Evolutionary conservation across 2,113 vertebrate species (phyloP).

Genomic region (Labrus mixtus): DNA sequence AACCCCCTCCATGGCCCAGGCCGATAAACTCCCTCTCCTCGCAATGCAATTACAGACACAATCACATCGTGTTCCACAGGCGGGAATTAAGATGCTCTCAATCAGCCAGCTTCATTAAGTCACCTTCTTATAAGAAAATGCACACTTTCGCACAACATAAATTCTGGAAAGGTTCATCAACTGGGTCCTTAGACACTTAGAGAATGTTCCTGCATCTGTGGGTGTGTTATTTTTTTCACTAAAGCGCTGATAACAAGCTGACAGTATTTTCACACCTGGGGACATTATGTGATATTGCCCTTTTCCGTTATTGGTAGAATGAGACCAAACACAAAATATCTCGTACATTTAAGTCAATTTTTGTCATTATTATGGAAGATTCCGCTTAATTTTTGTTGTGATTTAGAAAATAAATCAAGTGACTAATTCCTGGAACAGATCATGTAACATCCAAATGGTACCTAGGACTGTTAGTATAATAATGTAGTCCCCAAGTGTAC

Average conservation of each 20-base stretch:
- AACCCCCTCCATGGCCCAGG: conserved; percentile 43
- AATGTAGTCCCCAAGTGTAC: not conserved
- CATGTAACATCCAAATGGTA: conserved; percentile 19
- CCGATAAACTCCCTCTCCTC: conserved; percentile 61
- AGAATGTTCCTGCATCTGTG: not conserved
- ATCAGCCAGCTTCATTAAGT: conserved; percentile 70
- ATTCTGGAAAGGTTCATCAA: conserved; percentile 48
- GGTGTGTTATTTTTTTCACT: conserved; percentile 36
- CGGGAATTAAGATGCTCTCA: conserved; percentile 68
- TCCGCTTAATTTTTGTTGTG: conserved; percentile 10
- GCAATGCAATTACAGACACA: conserved; percentile 76
- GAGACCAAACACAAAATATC: conserved; percentile 19
- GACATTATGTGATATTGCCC: conserved; percentile 33
- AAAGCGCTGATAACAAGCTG: conserved; percentile 35
- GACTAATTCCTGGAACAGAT: conserved; percentile 10
- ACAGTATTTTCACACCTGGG: conserved; percentile 22
- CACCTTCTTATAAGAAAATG: conserved; percentile 57
- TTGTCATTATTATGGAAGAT: conserved; percentile 24
- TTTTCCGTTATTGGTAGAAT: conserved; percentile 42
- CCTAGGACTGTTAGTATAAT: not conserved
- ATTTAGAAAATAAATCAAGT: conserved; percentile 31
- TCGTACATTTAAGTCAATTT: conserved; percentile 17
- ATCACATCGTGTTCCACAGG: conserved; percentile 62
- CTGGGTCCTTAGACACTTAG: conserved; percentile 16
- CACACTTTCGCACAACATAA: conserved; percentile 47